Evolutionary conservation across 2,888 invertebrate genomes (phyloP).

Genomic region (Drepanosiphum platanoidis): DNA sequence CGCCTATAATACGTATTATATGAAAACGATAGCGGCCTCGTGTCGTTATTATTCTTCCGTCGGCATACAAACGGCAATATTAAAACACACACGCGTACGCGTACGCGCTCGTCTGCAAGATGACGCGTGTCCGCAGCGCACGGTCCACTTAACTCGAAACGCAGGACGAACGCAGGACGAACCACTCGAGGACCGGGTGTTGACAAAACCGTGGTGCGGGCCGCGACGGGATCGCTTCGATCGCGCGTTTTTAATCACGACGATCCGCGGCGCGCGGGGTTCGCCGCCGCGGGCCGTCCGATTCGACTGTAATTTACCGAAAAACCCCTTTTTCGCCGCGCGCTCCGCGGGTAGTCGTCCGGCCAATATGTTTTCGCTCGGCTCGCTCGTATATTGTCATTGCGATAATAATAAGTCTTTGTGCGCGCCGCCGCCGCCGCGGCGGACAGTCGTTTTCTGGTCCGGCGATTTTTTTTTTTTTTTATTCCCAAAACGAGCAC

Average conservation of each 20-base stretch:
- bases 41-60: conserved; percentile 1
- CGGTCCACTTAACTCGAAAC: conserved; percentile 51
- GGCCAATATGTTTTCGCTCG: background rate
- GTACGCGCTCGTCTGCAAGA: conserved; percentile 22
- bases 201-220: conserved; percentile 34
- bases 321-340: background rate
- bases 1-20: background rate
- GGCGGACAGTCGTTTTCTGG: background rate
- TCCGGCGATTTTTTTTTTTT: background rate
- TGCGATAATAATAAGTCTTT: background rate
- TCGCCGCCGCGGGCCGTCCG: background rate
- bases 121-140: conserved; percentile 43
- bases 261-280: background rate
- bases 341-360: background rate
- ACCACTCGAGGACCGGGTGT: conserved; percentile 22
- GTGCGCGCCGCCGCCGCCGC: background rate
- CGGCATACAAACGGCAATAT: background rate
- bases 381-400: background rate
- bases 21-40: background rate
- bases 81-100: background rate
- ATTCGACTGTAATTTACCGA: conserved; percentile 45
- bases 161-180: background rate
- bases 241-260: conserved; percentile 7
- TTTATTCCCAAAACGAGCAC: background rate
- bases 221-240: background rate